Percentiles rank a stretch among this genome's conserved stretches.
Evolutionary conservation across 2,888 invertebrate species (phyloP).

Genomic region (Helicoverpa assulta): DNA sequence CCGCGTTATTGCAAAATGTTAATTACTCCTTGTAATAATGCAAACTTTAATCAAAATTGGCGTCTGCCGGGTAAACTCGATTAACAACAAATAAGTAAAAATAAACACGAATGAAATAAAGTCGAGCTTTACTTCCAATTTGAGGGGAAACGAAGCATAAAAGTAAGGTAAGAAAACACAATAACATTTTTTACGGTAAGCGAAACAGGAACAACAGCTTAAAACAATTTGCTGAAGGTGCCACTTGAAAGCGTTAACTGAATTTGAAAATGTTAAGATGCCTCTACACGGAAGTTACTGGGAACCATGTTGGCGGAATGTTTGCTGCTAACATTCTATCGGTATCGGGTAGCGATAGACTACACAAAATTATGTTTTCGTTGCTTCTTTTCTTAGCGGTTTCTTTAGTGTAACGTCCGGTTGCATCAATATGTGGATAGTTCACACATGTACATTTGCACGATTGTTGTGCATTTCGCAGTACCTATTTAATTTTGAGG

Average conservation of each 20-base stretch:
- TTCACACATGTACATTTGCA: too few species aligned
- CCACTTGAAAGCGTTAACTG: constrained; percentile 83
- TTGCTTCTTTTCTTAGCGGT: not conserved
- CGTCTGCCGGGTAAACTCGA: constrained; percentile 57
- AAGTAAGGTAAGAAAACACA: constrained; percentile 73
- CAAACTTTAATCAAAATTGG: constrained; percentile 67
- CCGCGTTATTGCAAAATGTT: constrained; percentile 52
- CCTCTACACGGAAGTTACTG: constrained; percentile 44
- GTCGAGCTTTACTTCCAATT: constrained; percentile 54
- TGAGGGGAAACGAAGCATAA: constrained; percentile 73
- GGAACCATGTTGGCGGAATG: constrained; percentile 37
- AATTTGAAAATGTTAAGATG: constrained; percentile 77
- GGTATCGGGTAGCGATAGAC: constrained; percentile 14
- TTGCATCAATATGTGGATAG: too few species aligned
- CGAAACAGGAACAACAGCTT: constrained; percentile 70
- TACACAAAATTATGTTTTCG: constrained; percentile 18
- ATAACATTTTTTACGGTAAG: constrained; percentile 81
- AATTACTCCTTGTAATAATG: constrained; percentile 57
- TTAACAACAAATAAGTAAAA: constrained; percentile 68
- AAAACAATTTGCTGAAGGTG: constrained; percentile 79
- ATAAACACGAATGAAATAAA: constrained; percentile 68
- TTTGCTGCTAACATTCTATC: constrained; percentile 19
- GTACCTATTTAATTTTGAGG: too few species aligned
- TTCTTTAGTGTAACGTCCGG: not conserved
- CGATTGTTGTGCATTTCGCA: too few species aligned